Evolutionary conservation across 2,888 invertebrate genomes (phyloP).

Genomic region (Cataglyphis albicans): DNA sequence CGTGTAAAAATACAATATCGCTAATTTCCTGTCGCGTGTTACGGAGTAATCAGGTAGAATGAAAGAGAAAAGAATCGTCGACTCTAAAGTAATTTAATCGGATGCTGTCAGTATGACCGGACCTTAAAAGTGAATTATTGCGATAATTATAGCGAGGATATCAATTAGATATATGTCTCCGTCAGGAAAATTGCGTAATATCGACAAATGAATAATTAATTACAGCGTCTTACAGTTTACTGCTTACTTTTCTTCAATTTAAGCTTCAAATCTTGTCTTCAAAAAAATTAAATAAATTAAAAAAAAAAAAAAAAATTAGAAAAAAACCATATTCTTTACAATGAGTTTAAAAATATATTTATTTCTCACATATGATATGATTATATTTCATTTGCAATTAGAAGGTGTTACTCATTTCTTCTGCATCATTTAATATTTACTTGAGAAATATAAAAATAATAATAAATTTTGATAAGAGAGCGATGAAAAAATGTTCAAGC

Average conservation of each 20-base stretch:
- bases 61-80: neutral
- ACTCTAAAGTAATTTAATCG: conserved; percentile 37
- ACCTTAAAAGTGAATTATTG: conserved; percentile 49
- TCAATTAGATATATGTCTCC: conserved; percentile 24
- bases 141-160: neutral
- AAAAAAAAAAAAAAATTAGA: neutral
- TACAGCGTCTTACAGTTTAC: neutral
- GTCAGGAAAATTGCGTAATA: conserved; percentile 40
- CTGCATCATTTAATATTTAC: neutral
- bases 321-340: neutral
- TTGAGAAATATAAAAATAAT: neutral
- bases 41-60: neutral
- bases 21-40: neutral
- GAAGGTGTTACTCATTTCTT: neutral
- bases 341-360: neutral
- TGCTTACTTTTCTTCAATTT: neutral
- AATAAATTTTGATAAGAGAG: conserved; percentile 18
- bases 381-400: conserved; percentile 4
- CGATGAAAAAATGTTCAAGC: neutral
- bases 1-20: neutral
- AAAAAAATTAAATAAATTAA: conserved; percentile 6
- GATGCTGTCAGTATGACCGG: conserved; percentile 7
- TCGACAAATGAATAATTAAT: conserved; percentile 49
- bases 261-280: neutral
- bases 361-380: neutral